Evolutionary conservation across 2,888 invertebrate species (phyloP).

Genomic region (Stenodema calcarata): DNA sequence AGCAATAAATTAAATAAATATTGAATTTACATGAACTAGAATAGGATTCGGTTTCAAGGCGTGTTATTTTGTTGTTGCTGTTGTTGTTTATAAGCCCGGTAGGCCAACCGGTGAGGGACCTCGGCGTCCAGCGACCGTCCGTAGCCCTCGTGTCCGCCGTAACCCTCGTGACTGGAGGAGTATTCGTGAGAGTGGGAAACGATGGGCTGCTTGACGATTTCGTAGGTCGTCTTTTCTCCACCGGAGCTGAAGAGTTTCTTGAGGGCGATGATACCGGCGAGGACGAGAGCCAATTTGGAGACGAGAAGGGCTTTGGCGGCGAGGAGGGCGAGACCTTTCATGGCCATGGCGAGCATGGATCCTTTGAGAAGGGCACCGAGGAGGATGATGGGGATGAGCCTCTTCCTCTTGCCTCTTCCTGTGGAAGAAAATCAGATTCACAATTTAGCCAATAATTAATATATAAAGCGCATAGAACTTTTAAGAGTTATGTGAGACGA

Average conservation of each 20-base stretch:
- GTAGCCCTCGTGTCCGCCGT: slow-evolving; percentile 68
- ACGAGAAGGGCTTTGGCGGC: slow-evolving; percentile 60
- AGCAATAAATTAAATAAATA: slow-evolving; percentile 49
- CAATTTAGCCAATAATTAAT: too few relatives aligned
- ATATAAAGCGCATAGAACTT: too few relatives aligned
- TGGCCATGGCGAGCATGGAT: slow-evolving; percentile 75
- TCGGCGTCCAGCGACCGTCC: slow-evolving; percentile 51
- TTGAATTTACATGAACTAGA: slow-evolving; percentile 23
- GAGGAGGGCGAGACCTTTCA: slow-evolving; percentile 73
- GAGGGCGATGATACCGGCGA: slow-evolving; percentile 64
- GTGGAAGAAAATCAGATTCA: background rate
- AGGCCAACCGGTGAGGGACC: slow-evolving; percentile 54
- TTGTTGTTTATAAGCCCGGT: slow-evolving; percentile 51
- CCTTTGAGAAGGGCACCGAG: slow-evolving; percentile 73
- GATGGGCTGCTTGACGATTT: slow-evolving; percentile 86
- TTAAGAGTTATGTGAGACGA: too few relatives aligned
- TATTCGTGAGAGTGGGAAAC: slow-evolving; percentile 79
- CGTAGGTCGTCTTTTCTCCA: slow-evolving; percentile 77
- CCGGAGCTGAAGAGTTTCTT: slow-evolving; percentile 68
- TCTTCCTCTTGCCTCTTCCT: slow-evolving; percentile 70
- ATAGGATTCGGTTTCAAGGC: slow-evolving; percentile 8
- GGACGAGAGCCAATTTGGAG: slow-evolving; percentile 60
- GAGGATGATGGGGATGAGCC: slow-evolving; percentile 72
- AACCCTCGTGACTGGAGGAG: slow-evolving; percentile 65
- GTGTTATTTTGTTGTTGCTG: slow-evolving; percentile 27